phyloP scores from a whole-genome alignment of 2,888 invertebrate species.

The Morpho achilles region DNA sequence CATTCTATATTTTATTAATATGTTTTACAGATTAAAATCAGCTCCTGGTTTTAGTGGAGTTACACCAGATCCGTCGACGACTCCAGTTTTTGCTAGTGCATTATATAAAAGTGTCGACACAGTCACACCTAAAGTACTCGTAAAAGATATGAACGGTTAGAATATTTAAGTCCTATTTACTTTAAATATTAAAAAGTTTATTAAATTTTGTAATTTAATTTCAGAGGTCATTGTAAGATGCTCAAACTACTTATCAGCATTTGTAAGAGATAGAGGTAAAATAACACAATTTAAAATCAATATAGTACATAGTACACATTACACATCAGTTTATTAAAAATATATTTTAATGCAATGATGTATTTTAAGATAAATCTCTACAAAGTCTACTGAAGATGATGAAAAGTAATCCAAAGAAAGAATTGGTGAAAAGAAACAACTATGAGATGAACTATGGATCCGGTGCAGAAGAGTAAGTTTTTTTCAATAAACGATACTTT shows the following conservation, averaged over 20 bases:
- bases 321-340: not conserved
- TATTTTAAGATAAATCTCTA: constrained; percentile 41
- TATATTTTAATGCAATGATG: not conserved
- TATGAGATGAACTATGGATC: constrained; percentile 45
- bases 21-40: constrained; percentile 42
- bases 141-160: constrained; percentile 46
- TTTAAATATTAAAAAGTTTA: not conserved
- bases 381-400: constrained; percentile 43
- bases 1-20: too few relatives aligned
- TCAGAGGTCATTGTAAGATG: constrained; percentile 47
- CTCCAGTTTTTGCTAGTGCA: constrained; percentile 33
- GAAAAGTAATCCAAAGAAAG: constrained; percentile 41
- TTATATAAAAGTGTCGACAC: constrained; percentile 44
- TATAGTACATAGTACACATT: too few relatives aligned
- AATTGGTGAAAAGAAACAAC: constrained; percentile 39
- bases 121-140: constrained; percentile 40
- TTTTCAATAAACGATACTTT: not conserved
- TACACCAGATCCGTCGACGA: constrained; percentile 38
- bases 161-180: not conserved
- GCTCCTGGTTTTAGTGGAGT: constrained; percentile 49
- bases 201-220: constrained; percentile 27
- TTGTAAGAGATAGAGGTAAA: constrained; percentile 53
- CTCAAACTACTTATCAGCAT: constrained; percentile 52
- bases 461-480: constrained; percentile 48
- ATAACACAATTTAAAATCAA: not conserved